phyloP scores from a whole-genome alignment of 2,888 invertebrate species.

The Crepidodera aurea region DNA sequence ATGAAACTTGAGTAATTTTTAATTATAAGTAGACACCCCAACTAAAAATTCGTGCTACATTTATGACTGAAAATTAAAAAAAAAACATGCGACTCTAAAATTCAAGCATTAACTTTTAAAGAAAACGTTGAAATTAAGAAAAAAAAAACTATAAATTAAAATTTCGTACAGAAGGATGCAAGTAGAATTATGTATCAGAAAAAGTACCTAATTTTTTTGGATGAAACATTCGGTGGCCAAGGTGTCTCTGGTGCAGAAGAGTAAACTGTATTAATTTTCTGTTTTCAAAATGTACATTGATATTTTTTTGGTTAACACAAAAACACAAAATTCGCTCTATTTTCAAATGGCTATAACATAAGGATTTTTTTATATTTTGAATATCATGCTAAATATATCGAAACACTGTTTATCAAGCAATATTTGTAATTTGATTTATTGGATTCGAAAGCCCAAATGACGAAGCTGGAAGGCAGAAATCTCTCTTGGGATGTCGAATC shows the following conservation, averaged over 20 bases:
- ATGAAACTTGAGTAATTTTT: too few relatives aligned
- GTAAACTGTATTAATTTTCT: slow-evolving; percentile 40
- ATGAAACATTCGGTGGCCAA: slow-evolving; percentile 57
- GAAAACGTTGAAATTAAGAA: background rate
- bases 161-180: background rate
- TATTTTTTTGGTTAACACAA: too few relatives aligned
- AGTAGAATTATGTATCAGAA: slow-evolving; percentile 21
- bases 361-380: too few relatives aligned
- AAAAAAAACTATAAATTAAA: background rate
- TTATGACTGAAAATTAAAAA: background rate
- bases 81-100: background rate
- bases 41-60: background rate
- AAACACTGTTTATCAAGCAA: too few relatives aligned
- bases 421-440: too few relatives aligned
- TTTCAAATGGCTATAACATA: background rate
- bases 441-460: too few relatives aligned
- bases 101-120: background rate
- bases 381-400: too few relatives aligned
- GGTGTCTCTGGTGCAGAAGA: slow-evolving; percentile 57
- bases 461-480: too few relatives aligned
- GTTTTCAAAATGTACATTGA: slow-evolving; percentile 44
- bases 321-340: background rate
- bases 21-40: background rate
- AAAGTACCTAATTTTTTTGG: slow-evolving; percentile 42
- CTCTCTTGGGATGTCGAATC: too few relatives aligned